Base-by-base conservation (phyloP, 1,140 invertebrate genomes). In the Leptestheria dahalacensis region DNA sequence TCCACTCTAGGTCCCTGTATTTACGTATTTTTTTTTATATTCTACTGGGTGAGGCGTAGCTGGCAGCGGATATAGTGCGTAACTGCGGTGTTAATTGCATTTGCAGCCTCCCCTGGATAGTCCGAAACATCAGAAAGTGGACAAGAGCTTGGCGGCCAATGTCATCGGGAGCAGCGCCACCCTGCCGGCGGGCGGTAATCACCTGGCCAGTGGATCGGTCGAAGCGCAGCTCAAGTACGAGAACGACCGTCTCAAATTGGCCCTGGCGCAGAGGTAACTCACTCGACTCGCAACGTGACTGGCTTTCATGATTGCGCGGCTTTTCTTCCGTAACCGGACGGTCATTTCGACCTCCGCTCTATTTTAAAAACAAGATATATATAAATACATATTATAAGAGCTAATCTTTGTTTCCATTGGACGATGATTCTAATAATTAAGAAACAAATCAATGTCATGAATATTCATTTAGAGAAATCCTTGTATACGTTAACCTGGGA, bases 141-240 rank as follows among this genome's bases (percentile, higher is more conserved):
- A 48, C 49, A 48, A 26, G 41, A 62, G 57, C 28, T 58, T 9
- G 6, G 33, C 33, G 6, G 33, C 33, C 15, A 15, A 6, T 9
- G 33, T 41, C 33, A 26, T 48, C n/a, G 59, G 48, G 20, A 41
- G n/a, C 18, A 29, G 33, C 49, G 57, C 59, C 23, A 55, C 58
- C 54, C 49, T 65, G 47, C 63, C 65, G 9, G 64, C 56, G 26
- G 53, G 46, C 57, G 64, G 62, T 56, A 66, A 59, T 81, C 81
- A 69, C 75, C 79, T 59, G 79, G 81, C 50, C 77, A 81, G 29
- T 48, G 68, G 74, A 63, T 77, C 77, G 33, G 76, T 80, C 6
- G 91, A 95, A 70, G 86, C 87, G 69, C 91, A 96, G 71, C 77
- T 97, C 33, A 91, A 95, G 72, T 96, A 97, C 75, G 94, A 98